A percentile compares a stretch with the other conserved stretches of the same genome.
Conservation (phyloP, 2,797 vertebrate genomes). For the Peromyscus melanophrys region DNA sequence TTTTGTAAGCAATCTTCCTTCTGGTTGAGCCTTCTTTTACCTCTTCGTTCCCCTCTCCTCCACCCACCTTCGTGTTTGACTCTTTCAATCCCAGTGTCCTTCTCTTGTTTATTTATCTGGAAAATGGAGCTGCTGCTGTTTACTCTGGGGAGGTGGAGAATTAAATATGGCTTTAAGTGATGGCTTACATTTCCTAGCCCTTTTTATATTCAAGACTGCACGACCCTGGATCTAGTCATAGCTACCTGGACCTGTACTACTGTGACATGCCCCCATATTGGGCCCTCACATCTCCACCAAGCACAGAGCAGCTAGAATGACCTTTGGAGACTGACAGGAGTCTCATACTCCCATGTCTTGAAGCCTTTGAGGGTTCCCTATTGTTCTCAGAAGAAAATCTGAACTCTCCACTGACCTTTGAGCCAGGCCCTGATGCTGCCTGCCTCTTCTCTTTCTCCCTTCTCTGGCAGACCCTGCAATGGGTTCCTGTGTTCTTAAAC, state of each 20-base stretch:
- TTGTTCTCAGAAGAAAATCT: background rate
- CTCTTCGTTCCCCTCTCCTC: background rate
- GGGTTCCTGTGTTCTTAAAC: background rate
- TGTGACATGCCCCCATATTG: rapidly evolving
- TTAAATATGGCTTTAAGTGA: background rate
- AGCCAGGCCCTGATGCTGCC: background rate
- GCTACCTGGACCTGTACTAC: no score
- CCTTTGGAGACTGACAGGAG: background rate
- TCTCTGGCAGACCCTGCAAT: background rate
- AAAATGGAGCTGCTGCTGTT: background rate
- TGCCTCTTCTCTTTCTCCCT: background rate
- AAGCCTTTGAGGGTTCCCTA: background rate
- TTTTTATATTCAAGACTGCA: background rate
- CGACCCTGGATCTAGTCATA: background rate
- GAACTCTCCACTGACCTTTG: background rate
- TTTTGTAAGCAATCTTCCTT: background rate
- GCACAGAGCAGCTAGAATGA: background rate
- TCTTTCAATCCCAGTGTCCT: no score
- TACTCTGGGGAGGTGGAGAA: background rate
- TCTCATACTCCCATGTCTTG: background rate
- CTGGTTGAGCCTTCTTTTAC: background rate
- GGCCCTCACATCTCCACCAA: background rate
- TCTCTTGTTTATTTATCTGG: conserved; percentile 3
- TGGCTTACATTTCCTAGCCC: background rate
- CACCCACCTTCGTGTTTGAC: background rate